Base-by-base conservation (phyloP, 2,888 invertebrate genomes). In the Cheilosia pagana region DNA sequence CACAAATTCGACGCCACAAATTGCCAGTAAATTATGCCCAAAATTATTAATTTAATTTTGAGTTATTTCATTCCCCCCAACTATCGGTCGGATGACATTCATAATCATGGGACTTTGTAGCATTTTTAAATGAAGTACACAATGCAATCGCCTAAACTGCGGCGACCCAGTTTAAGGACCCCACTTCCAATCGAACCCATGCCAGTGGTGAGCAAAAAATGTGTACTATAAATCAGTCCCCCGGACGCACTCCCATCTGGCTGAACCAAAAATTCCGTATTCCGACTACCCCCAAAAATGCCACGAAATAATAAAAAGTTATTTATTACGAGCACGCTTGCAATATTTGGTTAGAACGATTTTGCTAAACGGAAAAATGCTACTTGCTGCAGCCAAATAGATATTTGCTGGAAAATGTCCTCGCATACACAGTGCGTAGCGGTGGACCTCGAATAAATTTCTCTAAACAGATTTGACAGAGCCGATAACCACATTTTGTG, bases 271-370 rank as follows among this genome's bases (percentile, higher is more conserved):
- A 53, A 53, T 48, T n/a, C n/a, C n/a, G 16, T 45, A 55, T 50
- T 25, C n/a, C 65, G 14, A 60, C 23, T 60, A 25, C n/a, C 41
- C 19, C 41, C 39, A 68, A 68, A 53, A 53, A 14, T 31, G 23
- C 60, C 76, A 68, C 68, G 53, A 55, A 55, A 77, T 70, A 60
- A 70, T 76, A 76, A 76, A 76, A 76, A 52, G 43, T 16, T 62
- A 62, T 62, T 70, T 77, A 77, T 77, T 59, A 62, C 39, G 48
- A 55, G 28, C n/a, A 16, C 28, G 21, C 12, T 65, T 48, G 23
- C 35, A 55, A 62, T 63, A 63, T 53, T 45, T 45, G 41, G 50
- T 60, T 31, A 25, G 19, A 28, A n/a, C 1, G 0, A 1, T 25
- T 19, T 28, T 3, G n/a, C 41, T 55, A 3, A 6, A 21, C 19